A percentile compares a stretch with the other conserved stretches of the same genome.
Evolutionary conservation across 2,113 vertebrate species (phyloP).

Genomic region (Anser brachyrhynchus): DNA sequence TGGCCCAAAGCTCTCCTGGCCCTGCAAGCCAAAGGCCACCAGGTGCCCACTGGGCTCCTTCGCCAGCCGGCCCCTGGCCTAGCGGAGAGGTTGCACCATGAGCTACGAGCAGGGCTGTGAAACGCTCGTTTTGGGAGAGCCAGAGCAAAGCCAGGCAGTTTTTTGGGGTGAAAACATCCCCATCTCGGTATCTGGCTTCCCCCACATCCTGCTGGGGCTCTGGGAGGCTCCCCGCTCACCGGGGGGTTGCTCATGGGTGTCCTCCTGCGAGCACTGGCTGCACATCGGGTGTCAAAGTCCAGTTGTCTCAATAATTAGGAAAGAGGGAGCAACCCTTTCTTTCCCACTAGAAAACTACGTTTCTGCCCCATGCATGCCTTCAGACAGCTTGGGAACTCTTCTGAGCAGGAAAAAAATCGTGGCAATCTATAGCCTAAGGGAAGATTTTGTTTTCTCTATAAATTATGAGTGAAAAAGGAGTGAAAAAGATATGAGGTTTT

Average conservation of each 20-base stretch:
- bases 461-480: neutral
- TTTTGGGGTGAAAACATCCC: slow-evolving; percentile 28
- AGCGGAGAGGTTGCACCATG: neutral
- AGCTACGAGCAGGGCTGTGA: slow-evolving; percentile 21
- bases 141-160: slow-evolving; percentile 15
- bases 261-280: neutral
- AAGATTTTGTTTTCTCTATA: slow-evolving; percentile 45
- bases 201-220: neutral
- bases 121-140: slow-evolving; percentile 16
- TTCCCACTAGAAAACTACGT: neutral
- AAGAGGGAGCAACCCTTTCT: neutral
- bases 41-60: slow-evolving; percentile 40
- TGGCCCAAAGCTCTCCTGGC: slow-evolving; percentile 10
- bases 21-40: slow-evolving; percentile 38
- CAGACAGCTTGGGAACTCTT: neutral
- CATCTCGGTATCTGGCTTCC: slow-evolving; percentile 34
- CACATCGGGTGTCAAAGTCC: slow-evolving; percentile 15
- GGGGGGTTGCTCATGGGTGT: neutral
- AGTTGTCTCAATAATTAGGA: slow-evolving; percentile 9
- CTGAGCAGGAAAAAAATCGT: neutral
- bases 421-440: neutral
- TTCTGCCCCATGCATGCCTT: neutral
- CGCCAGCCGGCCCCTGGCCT: neutral
- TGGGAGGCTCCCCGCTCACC: too few species aligned
- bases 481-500: neutral